Percentiles rank a stretch among this genome's conserved stretches.
Evolutionary conservation across 35 echinoderm and acorn worm species (phyloP).

Genomic region (Anneissia japonica): DNA sequence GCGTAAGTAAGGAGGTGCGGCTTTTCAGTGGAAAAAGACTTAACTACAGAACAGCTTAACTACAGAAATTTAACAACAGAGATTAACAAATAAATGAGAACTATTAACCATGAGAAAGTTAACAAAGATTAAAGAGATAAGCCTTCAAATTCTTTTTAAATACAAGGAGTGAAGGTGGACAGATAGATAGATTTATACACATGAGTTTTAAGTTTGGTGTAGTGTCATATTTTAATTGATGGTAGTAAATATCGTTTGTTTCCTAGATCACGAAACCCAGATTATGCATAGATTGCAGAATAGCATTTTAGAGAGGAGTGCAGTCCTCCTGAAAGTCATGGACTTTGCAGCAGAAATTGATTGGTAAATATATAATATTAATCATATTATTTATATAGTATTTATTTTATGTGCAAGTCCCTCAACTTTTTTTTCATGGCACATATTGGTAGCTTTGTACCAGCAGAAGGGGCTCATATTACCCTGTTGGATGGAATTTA

Average conservation of each 20-base stretch:
- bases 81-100: too few relatives aligned
- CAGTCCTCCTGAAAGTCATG: constrained; percentile 73
- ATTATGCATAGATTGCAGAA: constrained; percentile 95
- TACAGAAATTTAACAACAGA: too few relatives aligned
- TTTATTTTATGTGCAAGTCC: not conserved
- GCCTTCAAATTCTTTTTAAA: not conserved
- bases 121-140: too few relatives aligned
- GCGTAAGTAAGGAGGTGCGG: too few relatives aligned
- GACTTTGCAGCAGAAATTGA: constrained; percentile 87
- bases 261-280: constrained; percentile 79
- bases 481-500: constrained; percentile 82
- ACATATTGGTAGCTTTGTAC: constrained; percentile 97
- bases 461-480: constrained; percentile 65
- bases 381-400: too few relatives aligned
- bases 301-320: constrained; percentile 58
- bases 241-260: not conserved
- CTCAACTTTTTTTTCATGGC: constrained; percentile 52
- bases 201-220: too few relatives aligned
- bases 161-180: not conserved
- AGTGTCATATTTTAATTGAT: not conserved
- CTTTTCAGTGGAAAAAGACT: too few relatives aligned
- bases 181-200: too few relatives aligned
- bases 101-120: too few relatives aligned
- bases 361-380: constrained; percentile 55
- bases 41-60: too few relatives aligned